Evolutionary conservation across 2,113 vertebrate species (phyloP).

Genomic region (Mus pahari): DNA sequence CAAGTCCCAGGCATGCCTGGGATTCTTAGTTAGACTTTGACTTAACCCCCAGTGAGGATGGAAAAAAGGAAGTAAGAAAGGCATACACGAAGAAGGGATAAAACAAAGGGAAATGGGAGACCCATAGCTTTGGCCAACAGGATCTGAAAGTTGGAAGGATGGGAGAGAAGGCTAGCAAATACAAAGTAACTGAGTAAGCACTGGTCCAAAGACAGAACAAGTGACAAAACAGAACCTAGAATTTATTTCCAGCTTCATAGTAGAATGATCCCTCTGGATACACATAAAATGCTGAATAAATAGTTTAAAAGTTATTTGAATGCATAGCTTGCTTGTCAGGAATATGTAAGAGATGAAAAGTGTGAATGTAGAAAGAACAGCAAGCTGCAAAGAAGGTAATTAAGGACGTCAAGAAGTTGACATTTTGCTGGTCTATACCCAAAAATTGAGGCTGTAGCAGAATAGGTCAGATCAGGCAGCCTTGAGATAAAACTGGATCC

Average conservation of each 20-base stretch:
- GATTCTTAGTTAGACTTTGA: background rate
- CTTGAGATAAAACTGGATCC: background rate
- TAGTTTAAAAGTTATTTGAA: constrained; percentile 78
- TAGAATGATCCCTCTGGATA: constrained; percentile 50
- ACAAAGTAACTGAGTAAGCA: constrained; percentile 47
- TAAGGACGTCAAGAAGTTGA: background rate
- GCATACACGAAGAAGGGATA: background rate
- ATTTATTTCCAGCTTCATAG: constrained; percentile 65
- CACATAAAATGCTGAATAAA: constrained; percentile 73
- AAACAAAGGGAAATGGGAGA: background rate
- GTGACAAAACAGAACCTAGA: constrained; percentile 50
- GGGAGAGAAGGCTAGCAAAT: constrained; percentile 29
- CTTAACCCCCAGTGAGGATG: background rate
- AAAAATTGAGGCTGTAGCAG: background rate
- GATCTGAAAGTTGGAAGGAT: background rate
- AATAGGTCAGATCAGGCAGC: background rate
- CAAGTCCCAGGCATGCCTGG: background rate
- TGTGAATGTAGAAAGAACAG: constrained; percentile 38
- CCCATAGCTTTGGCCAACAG: background rate
- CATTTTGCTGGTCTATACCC: background rate
- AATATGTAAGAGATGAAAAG: constrained; percentile 54
- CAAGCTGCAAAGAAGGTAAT: constrained; percentile 27
- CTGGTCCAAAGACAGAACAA: constrained; percentile 61
- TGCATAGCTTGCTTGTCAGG: constrained; percentile 49
- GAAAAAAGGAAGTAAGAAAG: background rate